Evolutionary conservation across 2,113 vertebrate genomes (phyloP).

Genomic region (Trogon melanurus): DNA sequence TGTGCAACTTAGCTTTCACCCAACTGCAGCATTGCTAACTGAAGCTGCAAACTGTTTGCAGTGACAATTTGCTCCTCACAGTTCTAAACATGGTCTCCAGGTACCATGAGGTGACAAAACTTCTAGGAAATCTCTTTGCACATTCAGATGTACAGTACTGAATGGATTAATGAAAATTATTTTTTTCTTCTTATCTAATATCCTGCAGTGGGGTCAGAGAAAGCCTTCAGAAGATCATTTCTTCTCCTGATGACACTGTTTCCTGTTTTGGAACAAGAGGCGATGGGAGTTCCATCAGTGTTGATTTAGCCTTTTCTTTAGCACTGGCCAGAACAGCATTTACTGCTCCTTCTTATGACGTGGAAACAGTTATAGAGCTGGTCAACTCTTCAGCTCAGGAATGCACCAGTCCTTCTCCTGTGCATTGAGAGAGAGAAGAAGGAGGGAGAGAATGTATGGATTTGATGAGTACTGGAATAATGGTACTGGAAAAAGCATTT

Average conservation of each 20-base stretch:
- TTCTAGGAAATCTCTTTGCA: not conserved
- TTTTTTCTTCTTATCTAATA: not conserved
- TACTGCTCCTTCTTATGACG: not conserved
- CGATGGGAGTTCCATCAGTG: not conserved
- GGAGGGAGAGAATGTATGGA: not conserved
- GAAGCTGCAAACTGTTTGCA: not conserved
- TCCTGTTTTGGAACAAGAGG: not conserved
- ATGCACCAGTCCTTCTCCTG: not conserved
- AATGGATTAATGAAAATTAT: not conserved
- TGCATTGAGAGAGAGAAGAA: not conserved
- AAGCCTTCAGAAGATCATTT: not conserved
- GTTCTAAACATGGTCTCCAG: not conserved
- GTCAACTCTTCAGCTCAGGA: not conserved
- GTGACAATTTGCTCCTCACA: not conserved
- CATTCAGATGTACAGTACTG: not conserved
- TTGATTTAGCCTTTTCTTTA: not conserved
- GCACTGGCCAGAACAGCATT: not conserved
- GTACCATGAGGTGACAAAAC: not conserved
- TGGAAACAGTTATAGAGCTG: not conserved
- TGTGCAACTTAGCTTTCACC: not conserved
- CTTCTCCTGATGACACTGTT: not conserved
- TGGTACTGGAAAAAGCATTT: not conserved
- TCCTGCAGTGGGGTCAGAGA: not conserved
- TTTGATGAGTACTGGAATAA: not conserved
- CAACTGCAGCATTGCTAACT: not conserved